Evolutionary conservation across 2,888 invertebrate species (phyloP).

Genomic region (Ochlodes sylvanus): DNA sequence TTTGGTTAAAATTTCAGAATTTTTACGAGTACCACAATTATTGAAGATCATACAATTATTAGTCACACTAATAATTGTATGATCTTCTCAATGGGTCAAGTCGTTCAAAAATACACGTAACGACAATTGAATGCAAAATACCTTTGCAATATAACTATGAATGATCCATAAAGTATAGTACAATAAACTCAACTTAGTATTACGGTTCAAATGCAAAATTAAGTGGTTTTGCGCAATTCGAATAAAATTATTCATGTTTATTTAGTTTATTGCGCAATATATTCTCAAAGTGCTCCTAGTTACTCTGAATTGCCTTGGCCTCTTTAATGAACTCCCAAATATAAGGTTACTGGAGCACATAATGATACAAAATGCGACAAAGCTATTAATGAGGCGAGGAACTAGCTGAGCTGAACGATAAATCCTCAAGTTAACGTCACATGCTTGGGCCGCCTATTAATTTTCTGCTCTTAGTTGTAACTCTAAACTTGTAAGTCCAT

Average conservation of each 20-base stretch:
- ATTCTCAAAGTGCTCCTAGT: background rate
- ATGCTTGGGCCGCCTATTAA: background rate
- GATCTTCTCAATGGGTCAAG: too few relatives aligned
- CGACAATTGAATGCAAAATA: too few relatives aligned
- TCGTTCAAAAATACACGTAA: too few relatives aligned
- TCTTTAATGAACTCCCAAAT: constrained; percentile 9
- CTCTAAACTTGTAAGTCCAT: background rate
- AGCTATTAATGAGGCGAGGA: constrained; percentile 6
- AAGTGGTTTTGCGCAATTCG: background rate
- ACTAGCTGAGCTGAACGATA: background rate
- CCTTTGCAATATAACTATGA: too few relatives aligned
- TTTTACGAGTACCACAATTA: too few relatives aligned
- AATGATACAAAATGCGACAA: constrained; percentile 13
- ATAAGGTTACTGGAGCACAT: constrained; percentile 8
- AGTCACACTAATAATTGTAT: too few relatives aligned
- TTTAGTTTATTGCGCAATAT: background rate
- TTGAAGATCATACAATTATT: too few relatives aligned
- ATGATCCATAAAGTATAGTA: too few relatives aligned
- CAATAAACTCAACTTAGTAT: background rate
- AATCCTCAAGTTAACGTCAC: constrained; percentile 5
- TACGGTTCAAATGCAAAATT: background rate
- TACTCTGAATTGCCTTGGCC: constrained; percentile 1
- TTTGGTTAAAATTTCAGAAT: too few relatives aligned
- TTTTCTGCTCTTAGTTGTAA: background rate
- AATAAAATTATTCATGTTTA: constrained; percentile 3